Evolutionary conservation across 2,888 invertebrate genomes (phyloP), one percentile per base, ranked within the genome.

Genomic region (Tenodera sinensis): DNA sequence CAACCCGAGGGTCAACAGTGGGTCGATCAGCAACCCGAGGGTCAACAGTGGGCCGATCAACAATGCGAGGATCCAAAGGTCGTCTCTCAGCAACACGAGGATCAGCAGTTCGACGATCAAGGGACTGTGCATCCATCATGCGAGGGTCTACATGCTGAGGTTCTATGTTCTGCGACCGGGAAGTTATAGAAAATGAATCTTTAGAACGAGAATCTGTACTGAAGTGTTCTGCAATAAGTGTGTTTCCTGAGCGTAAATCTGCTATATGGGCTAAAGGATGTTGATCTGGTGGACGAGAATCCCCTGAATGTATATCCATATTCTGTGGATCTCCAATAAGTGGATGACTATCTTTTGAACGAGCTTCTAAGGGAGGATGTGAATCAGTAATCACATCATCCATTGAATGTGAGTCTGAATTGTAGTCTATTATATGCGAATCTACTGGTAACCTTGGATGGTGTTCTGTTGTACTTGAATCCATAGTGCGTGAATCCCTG

Each of bases 21-120:
- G 97, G 97, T 93, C 97, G 97, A 93, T 97, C 97, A 85, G 95
- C 92, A 93, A 96, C 93, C 89, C 89, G 89, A 87, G 90, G 89
- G 83, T 54, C 54, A 1, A 54, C 14, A 54, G 14, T 0, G 0
- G 3, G 54, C 15, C 54, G 14, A 88, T 88, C 89, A 88, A 90
- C 89, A 83, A 91, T 90, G 81, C 91, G 88, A 34, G 90, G 91
- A 87, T 91, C 92, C 6, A 88, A 85, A 54, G 83, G 28, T 3
- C 88, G 88, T 27, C 84, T 88, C 30, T 89, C 89, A 25, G 83
- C 85, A 30, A 85, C 86, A 0, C 87, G 83, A 54, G 42, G 85
- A 28, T 30, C 85, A 81, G 86, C 27, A 8, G 88, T 27, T 28
- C 82, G 54, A 82, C 83, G 89, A 34, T 83, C 84, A 30, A 84